Conservation (phyloP, 2,888 invertebrate genomes). For the Cylindroiulus punctatus region DNA sequence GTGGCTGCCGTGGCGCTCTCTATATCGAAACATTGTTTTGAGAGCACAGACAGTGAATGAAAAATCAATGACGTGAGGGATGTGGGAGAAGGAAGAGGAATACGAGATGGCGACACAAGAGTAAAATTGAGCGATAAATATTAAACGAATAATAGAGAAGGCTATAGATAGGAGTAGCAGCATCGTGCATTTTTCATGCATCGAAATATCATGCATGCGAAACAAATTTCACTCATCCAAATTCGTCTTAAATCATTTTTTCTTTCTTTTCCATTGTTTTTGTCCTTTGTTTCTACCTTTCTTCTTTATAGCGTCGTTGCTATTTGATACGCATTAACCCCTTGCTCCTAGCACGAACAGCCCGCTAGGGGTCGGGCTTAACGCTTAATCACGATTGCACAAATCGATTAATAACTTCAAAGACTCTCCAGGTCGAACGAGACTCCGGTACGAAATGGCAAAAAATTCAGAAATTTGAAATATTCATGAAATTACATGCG, state of each 20-base stretch:
- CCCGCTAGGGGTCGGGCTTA: neutral
- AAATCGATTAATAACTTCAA: neutral
- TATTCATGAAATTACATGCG: neutral
- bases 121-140: neutral
- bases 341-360: neutral
- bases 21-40: too few relatives aligned
- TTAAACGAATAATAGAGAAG: neutral
- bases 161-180: neutral
- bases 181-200: constrained; percentile 20
- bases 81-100: neutral
- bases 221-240: constrained; percentile 38
- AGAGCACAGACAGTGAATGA: neutral
- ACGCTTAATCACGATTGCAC: constrained; percentile 6
- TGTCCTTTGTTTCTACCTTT: neutral
- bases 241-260: constrained; percentile 43
- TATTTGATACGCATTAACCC: neutral
- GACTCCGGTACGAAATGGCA: neutral
- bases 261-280: neutral
- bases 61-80: neutral
- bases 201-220: constrained; percentile 43
- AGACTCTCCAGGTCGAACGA: neutral
- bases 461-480: neutral
- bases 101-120: neutral
- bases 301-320: neutral
- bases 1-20: too few relatives aligned